Percentiles rank a stretch among this genome's conserved stretches.
Evolutionary conservation across 2,113 vertebrate species (phyloP).

Genomic region (Carlito syrichta): DNA sequence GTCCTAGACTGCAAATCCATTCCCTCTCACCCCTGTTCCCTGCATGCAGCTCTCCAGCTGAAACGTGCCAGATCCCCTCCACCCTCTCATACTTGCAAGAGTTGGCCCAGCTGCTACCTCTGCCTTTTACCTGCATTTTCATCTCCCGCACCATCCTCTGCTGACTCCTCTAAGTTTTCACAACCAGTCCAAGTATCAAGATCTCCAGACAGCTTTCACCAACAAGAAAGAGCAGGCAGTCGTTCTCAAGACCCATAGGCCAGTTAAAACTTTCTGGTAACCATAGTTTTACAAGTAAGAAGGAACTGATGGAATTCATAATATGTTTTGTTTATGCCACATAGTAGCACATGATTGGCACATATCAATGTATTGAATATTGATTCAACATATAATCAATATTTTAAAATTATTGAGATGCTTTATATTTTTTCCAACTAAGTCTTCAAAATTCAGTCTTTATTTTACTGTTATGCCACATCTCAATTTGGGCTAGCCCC

Average conservation of each 20-base stretch:
- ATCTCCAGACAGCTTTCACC: neutral
- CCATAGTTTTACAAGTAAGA: neutral
- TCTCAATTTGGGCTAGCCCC: neutral
- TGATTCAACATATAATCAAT: neutral
- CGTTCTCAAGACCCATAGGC: neutral
- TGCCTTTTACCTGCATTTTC: neutral
- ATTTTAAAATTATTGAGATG: neutral
- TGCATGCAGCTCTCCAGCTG: neutral
- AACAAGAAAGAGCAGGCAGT: neutral
- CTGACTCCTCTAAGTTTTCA: neutral
- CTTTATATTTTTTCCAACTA: neutral
- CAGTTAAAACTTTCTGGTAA: neutral
- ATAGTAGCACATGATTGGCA: too few species aligned
- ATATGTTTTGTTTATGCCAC: neutral
- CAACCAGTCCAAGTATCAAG: neutral
- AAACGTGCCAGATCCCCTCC: neutral
- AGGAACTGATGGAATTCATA: neutral
- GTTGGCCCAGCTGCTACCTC: neutral
- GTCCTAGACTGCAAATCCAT: neutral
- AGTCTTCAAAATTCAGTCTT: neutral
- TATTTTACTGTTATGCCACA: neutral
- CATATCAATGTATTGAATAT: neutral
- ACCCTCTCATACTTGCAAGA: neutral
- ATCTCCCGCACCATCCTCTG: neutral
- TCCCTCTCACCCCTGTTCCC: neutral